phyloP scores from a whole-genome alignment of 2,797 vertebrate species.

The Schizopygopsis pylzovi region DNA sequence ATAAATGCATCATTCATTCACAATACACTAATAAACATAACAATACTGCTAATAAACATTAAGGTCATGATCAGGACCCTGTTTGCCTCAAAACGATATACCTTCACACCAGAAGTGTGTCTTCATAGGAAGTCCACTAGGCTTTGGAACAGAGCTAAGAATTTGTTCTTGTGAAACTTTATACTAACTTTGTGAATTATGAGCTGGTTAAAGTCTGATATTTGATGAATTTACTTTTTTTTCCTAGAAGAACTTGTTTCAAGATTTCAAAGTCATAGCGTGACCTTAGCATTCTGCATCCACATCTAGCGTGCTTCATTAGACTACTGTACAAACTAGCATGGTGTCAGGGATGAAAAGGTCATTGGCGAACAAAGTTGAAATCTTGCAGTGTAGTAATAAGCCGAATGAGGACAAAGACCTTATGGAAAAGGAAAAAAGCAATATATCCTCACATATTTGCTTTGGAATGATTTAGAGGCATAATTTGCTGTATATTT shows the following conservation, averaged over 20 bases:
- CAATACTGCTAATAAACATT: not conserved
- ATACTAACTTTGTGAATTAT: not conserved
- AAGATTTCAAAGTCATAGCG: not conserved
- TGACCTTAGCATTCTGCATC: slow-evolving; percentile 31
- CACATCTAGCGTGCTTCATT: slow-evolving; percentile 30
- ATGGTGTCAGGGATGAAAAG: slow-evolving; percentile 41
- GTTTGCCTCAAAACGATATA: not conserved
- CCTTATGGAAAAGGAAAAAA: slow-evolving; percentile 15
- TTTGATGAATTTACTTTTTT: not conserved
- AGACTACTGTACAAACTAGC: slow-evolving; percentile 37
- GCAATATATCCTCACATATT: slow-evolving; percentile 33
- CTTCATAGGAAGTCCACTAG: not conserved
- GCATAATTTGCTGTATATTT: slow-evolving; percentile 38
- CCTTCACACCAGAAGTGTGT: not conserved
- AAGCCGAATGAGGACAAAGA: slow-evolving; percentile 11
- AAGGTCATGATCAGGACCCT: not conserved
- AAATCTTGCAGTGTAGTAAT: slow-evolving; percentile 30
- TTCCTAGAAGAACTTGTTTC: not conserved
- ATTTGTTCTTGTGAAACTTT: not conserved
- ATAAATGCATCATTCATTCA: too few species aligned
- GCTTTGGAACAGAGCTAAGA: not conserved
- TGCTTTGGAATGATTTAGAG: slow-evolving; percentile 53
- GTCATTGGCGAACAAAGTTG: slow-evolving; percentile 27
- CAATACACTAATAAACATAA: not conserved
- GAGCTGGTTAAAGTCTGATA: not conserved